Conservation (phyloP, 2,113 vertebrate species). For the Symphodus melops region DNA sequence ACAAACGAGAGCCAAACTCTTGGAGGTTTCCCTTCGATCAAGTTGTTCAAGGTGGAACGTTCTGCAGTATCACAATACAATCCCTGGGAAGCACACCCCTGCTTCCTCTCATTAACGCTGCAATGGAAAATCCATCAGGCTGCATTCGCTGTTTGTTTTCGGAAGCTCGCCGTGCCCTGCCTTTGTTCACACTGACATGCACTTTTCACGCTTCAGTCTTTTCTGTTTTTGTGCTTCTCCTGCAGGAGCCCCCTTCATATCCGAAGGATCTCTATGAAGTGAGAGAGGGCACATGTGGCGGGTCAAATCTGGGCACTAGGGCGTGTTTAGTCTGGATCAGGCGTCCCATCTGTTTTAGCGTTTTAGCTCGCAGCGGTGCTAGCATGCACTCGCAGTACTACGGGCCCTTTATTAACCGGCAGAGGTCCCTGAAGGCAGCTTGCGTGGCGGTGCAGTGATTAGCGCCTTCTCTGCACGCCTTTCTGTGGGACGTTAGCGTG, state of each 20-base stretch:
- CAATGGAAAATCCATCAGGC: conserved; percentile 82
- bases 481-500: too few relatives aligned
- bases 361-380: too few relatives aligned
- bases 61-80: conserved; percentile 76
- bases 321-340: conserved; percentile 50
- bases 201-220: conserved; percentile 58
- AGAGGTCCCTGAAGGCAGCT: too few relatives aligned
- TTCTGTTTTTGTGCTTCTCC: conserved; percentile 61
- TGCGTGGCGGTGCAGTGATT: too few relatives aligned
- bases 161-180: conserved; percentile 75
- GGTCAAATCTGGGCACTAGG: conserved; percentile 14
- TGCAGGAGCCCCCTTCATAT: conserved; percentile 13
- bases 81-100: conserved; percentile 81
- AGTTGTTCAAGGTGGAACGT: conserved; percentile 58
- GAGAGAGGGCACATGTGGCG: conserved; percentile 10
- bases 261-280: conserved; percentile 27
- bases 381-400: too few relatives aligned
- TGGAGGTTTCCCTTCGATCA: conserved; percentile 73
- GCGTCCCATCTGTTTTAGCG: neutral
- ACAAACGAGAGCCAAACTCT: conserved; percentile 55
- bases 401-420: too few relatives aligned
- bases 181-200: conserved; percentile 77
- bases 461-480: neutral
- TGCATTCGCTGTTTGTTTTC: conserved; percentile 79
- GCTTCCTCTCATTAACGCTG: conserved; percentile 83